These are phyloP conservation scores for Dendrocincla tyrannina DNA, from an alignment of 2,797 vertebrate species.

Conservation along the genomic window DNA sequence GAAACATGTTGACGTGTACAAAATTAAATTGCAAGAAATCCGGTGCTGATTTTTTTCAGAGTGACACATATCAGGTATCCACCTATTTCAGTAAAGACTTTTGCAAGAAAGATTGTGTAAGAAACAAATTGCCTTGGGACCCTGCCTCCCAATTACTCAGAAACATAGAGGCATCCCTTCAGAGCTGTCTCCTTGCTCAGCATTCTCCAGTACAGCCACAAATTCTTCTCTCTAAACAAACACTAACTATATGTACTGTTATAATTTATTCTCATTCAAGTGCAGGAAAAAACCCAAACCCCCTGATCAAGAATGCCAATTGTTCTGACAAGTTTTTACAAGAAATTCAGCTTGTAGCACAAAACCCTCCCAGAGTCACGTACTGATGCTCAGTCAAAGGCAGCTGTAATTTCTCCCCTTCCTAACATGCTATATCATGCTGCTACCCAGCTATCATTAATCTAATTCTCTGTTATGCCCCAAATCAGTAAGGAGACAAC, in stretches of 20 bases:
- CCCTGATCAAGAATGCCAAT: neutral
- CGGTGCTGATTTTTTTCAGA: slow-evolving; percentile 15
- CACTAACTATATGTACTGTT: neutral
- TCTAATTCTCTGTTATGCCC: neutral
- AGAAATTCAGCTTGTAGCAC: neutral
- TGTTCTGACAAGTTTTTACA: neutral
- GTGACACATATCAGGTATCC: slow-evolving; percentile 17
- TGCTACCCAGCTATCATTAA: neutral
- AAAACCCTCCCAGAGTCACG: neutral
- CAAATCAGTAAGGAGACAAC: neutral
- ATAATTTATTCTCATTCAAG: neutral
- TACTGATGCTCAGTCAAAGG: neutral
- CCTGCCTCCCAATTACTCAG: slow-evolving; percentile 30
- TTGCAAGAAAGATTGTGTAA: neutral
- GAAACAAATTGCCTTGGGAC: slow-evolving; percentile 25
- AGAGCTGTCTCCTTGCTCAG: slow-evolving; percentile 17
- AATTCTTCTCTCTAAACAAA: slow-evolving; percentile 7
- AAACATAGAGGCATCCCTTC: neutral
- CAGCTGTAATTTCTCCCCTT: neutral
- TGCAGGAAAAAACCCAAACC: neutral
- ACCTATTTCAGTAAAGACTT: slow-evolving; percentile 17
- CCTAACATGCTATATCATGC: neutral
- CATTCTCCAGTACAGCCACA: neutral
- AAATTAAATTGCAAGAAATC: slow-evolving; percentile 42
- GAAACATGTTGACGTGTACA: slow-evolving; percentile 30